Conservation (phyloP, 2,113 vertebrate genomes). For the Mus musculus region DNA sequence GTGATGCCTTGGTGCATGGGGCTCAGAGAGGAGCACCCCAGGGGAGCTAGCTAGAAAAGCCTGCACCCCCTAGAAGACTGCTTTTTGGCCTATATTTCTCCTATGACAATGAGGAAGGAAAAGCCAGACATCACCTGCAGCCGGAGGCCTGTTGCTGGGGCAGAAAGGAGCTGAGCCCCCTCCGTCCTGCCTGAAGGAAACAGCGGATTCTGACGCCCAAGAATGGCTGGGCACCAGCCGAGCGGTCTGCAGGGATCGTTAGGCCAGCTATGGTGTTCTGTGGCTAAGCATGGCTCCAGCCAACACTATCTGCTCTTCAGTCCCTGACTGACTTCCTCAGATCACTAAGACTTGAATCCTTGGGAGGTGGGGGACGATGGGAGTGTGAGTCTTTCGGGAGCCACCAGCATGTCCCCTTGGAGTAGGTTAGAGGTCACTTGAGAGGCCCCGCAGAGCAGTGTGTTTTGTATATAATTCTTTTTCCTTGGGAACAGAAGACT, state of each 20-base stretch:
- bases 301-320: background rate
- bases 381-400: background rate
- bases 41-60: background rate
- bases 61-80: background rate
- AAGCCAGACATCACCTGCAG: background rate
- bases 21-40: background rate
- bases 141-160: background rate
- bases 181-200: background rate
- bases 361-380: background rate
- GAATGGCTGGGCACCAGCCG: background rate
- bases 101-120: background rate
- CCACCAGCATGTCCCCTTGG: background rate
- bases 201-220: background rate
- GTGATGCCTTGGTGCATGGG: background rate
- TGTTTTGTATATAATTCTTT: constrained; percentile 76
- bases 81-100: constrained; percentile 1
- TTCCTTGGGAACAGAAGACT: constrained; percentile 55
- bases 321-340: background rate
- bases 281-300: constrained; percentile 26
- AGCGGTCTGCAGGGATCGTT: background rate
- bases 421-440: background rate
- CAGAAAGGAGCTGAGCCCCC: constrained; percentile 9
- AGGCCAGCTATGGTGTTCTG: background rate
- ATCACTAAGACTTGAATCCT: constrained; percentile 27
- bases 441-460: background rate